Base-by-base conservation (phyloP, 2,888 invertebrate species). In the Patella caerulea region DNA sequence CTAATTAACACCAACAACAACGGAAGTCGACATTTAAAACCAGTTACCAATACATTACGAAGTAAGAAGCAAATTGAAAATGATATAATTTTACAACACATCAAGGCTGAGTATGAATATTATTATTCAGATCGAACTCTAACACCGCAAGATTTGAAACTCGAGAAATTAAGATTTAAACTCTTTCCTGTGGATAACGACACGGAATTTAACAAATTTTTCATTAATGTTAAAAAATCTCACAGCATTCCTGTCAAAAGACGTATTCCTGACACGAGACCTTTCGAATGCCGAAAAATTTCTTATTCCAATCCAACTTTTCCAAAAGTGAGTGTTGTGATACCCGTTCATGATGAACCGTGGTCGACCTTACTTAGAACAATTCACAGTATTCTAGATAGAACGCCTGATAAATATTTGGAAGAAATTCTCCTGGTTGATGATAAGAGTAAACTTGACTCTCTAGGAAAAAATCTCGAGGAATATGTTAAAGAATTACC, bases 311-410 rank as follows among this genome's bases (percentile, higher is more conserved):
- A 53, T n/a, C 59, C 76, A 65, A 52, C 79, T 14, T 72, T 76
- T 54, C 76, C 79, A 53, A 15, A 72, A 5, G 78, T 75, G 29
- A 71, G 71, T 55, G 76, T 79, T 29, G 71, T 79, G n/a, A 79
- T 79, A 29, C 79, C 79, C 5, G 45, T 79, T 53, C 71, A 76
- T 24, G 73, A 79, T 73, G 79, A 79, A 53, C 79, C 76, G 7
- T 79, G 79, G 79, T 79, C 79, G 7, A 79, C 79, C 4, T 56
- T 79, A 29, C 59, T 76, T 17, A 69, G 79, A 52, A 76, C 76
- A 7, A 12, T 79, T 34, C 76, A 79, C 71, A 76, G 76, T 55
- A 65, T 79, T 54, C 17, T 79, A 34, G 73, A 74, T 53, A 19
- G 73, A n/a, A 74, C 75, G 7, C 75, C 78, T 3, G 19, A 52